Evolutionary conservation across 2,888 invertebrate genomes (phyloP), one percentile per base, ranked within the genome.

Genomic region (Caenorhabditis sulstoni): DNA sequence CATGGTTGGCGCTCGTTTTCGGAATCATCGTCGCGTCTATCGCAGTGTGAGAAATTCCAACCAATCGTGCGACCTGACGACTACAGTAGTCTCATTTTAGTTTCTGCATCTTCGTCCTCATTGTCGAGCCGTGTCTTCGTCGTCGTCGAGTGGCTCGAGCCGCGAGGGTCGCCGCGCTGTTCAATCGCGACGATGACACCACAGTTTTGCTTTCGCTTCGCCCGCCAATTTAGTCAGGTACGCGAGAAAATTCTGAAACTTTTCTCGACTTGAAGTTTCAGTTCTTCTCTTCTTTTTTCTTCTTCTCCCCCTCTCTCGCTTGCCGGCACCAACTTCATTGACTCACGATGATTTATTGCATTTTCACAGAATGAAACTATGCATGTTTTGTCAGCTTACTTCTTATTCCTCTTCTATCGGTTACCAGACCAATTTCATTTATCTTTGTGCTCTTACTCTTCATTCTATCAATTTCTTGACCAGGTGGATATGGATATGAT

Each of bases 181-280:
- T 58, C 64, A 50, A 64, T 14, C 44, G 58, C 1, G 57, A 73
- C 37, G 58, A 64, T 7, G 71, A 73, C n/a, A 64, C 50, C 14
- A 44, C 64, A 1, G 58, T 58, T 3, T 50, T 68, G 3, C 52
- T 73, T 14, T 29, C 29, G 29, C 29, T 29, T 5, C 29, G 7
- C 7, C 29, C 29, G 29, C 29, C 29, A 5, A 3, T 29, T 5
- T 29, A 29, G n/a, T n/a, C n/a, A n/a, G 29, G 29, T 29, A 29
- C 29, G 29, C 29, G 3, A 29, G 29, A 3, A 29, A 5, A 7
- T 3, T 29, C 29, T 29, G 29, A 5, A n/a, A 18, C 1, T n/a
- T 18, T 16, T 8, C 47, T 8, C 47, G 18, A 47, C 18, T 18
- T 47, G n/a, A 7, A 47, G 47, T 47, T 18, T 47, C 8, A n/a